These are phyloP conservation scores for Tinea pellionella DNA, from an alignment of 2,888 invertebrate genomes.

Conservation along the genomic window DNA sequence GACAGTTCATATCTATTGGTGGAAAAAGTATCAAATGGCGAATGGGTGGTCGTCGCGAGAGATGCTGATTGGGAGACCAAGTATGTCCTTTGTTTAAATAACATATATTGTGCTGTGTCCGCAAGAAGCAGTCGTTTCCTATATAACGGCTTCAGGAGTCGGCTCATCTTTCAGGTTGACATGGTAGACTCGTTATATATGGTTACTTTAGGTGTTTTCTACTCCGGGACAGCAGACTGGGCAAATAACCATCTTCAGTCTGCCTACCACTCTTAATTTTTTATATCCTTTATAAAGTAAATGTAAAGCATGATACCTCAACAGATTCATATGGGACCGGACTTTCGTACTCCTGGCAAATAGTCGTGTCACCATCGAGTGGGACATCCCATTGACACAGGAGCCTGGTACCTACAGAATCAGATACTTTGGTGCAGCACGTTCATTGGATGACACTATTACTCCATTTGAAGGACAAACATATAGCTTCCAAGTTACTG, in stretches of 20 bases:
- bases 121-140: no score
- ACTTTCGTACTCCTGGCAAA: constrained; percentile 76
- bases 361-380: constrained; percentile 80
- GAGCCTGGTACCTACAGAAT: constrained; percentile 80
- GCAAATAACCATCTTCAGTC: no score
- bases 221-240: no score
- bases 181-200: no score
- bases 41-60: constrained; percentile 76
- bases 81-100: no score
- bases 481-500: constrained; percentile 48
- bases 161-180: no score
- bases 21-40: constrained; percentile 61
- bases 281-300: no score
- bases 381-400: constrained; percentile 78
- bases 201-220: no score
- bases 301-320: neutral
- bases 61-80: constrained; percentile 85
- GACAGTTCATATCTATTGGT: constrained; percentile 74
- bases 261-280: no score
- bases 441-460: constrained; percentile 71
- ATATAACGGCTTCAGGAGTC: no score
- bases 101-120: no score
- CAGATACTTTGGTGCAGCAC: constrained; percentile 81
- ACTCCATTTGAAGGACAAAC: constrained; percentile 73
- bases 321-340: constrained; percentile 84